Evolutionary conservation across 2,113 vertebrate genomes (phyloP), one percentile per base, ranked within the genome.

Genomic region (Microcebus jonahi): DNA sequence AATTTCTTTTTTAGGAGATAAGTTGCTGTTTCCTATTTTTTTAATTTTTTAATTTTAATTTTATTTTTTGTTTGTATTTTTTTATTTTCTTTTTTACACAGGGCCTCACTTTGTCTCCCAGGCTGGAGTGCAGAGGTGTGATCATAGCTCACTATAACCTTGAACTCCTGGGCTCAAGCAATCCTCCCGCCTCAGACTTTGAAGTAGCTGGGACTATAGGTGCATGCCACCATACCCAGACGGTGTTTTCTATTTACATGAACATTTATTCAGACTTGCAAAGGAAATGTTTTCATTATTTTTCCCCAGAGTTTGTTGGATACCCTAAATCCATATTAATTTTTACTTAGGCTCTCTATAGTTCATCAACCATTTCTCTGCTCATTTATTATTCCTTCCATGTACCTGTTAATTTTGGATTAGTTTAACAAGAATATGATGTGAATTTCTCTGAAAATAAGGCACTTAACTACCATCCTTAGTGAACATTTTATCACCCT

Each of bases 401-500:
- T 48, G 27, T 42, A 42, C 14, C 39, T 65, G 18, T 92, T 90
- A 88, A 29, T 0, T 84, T 77, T 88, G 79, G 59, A 73, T 42
- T 90, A 53, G 6, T 9, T 91, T 90, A 83, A 73, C 79, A 12
- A 68, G n/a, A 87, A 53, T 80, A 53, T 53, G 14, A 67, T 88
- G 63, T n/a, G 34, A 18, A 76, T 92, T 77, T 48, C 39, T 39
- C 82, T 83, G 55, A 65, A 97, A 96, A 90, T 76, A 86, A 92
- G 81, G 45, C 50, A 82, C 45, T 90, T 81, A 57, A 48, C 9
- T 70, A 76, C 42, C 10, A 42, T 82, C 57, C 68, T 90, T 90
- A 94, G 42, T 34, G 20, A 68, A 73, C 36, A 94, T 55, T 86
- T 79, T 27, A 86, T 94, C 71, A 88, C 50, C 18, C 18, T 20